A percentile compares a stretch with the other conserved stretches of the same genome.
phyloP scores from a whole-genome alignment of 2,113 vertebrate species.

The Thermophis baileyi region DNA sequence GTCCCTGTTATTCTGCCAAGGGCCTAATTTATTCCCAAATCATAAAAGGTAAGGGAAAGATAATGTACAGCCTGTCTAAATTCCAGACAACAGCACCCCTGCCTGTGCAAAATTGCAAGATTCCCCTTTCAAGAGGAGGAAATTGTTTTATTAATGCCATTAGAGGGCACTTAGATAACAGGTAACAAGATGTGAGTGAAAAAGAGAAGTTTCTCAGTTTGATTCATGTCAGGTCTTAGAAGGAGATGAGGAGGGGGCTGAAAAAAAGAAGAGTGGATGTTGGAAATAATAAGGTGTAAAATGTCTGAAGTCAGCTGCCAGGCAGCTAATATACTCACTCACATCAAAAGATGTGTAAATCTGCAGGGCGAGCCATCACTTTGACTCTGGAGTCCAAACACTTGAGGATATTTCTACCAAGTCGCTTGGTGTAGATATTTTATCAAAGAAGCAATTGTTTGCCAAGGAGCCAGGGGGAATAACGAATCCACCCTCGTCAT shows the following conservation, averaged over 20 bases:
- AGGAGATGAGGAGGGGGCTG: not conserved
- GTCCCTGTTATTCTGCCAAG: not conserved
- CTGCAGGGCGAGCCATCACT: not conserved
- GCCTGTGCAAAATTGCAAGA: not conserved
- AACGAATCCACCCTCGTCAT: conserved; percentile 20
- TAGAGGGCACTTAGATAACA: conserved; percentile 15
- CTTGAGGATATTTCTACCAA: not conserved
- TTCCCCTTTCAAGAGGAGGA: not conserved
- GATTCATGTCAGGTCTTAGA: conserved; percentile 3
- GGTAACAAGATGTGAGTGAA: conserved; percentile 26
- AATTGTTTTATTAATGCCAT: not conserved
- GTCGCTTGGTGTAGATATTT: not conserved
- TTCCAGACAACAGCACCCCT: not conserved
- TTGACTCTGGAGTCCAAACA: not conserved
- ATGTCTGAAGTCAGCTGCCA: not conserved
- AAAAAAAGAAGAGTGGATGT: not conserved
- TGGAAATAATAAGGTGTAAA: conserved; percentile 26
- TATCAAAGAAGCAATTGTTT: conserved; percentile 15
- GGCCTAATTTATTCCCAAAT: conserved; percentile 25
- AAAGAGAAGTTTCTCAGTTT: conserved; percentile 6
- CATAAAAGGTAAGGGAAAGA: conserved; percentile 7
- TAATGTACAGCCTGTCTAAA: not conserved
- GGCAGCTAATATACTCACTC: conserved; percentile 1
- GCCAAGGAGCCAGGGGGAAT: rapidly evolving
- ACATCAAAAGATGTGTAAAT: conserved; percentile 13